These are phyloP conservation scores for Pseudomyrmex sp. DNA, from an alignment of 1,140 invertebrate genomes.

Conservation along the genomic window DNA sequence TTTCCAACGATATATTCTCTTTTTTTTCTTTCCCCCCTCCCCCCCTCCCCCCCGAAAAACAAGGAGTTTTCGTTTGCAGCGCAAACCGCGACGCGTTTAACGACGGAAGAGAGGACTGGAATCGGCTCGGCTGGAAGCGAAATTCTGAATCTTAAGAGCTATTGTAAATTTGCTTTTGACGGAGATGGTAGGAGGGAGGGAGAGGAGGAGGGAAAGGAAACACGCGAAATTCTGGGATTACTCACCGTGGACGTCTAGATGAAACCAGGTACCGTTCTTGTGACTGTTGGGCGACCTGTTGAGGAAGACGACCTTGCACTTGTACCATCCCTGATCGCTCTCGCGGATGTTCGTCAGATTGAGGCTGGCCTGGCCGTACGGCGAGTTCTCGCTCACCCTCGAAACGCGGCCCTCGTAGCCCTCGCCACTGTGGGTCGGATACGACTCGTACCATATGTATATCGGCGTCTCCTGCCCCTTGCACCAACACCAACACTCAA, in stretches of 20 bases:
- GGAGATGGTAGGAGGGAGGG: too few relatives aligned
- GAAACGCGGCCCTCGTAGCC: slow-evolving; percentile 96
- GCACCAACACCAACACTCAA: slow-evolving; percentile 83
- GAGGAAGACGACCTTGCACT: slow-evolving; percentile 98
- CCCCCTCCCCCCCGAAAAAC: too few relatives aligned
- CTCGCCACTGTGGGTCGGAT: slow-evolving; percentile 96
- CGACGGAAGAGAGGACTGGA: too few relatives aligned
- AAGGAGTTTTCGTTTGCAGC: too few relatives aligned
- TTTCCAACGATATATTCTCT: too few relatives aligned
- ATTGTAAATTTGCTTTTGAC: neutral
- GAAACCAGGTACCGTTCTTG: slow-evolving; percentile 98
- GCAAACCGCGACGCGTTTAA: too few relatives aligned
- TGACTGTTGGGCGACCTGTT: slow-evolving; percentile 95
- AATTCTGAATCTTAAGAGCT: neutral
- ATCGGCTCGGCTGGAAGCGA: too few relatives aligned
- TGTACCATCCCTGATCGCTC: slow-evolving; percentile 98
- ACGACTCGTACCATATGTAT: slow-evolving; percentile 99
- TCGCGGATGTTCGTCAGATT: slow-evolving; percentile 97
- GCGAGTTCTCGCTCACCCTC: slow-evolving; percentile 93
- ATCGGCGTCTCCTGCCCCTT: slow-evolving; percentile 97
- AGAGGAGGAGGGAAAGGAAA: neutral
- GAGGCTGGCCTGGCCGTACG: slow-evolving; percentile 95
- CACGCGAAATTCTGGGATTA: slow-evolving; percentile 43
- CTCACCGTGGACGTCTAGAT: slow-evolving; percentile 96
- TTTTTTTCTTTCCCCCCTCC: too few relatives aligned